Conservation (phyloP, 2,888 invertebrate species). For the Philereme vetulata region DNA sequence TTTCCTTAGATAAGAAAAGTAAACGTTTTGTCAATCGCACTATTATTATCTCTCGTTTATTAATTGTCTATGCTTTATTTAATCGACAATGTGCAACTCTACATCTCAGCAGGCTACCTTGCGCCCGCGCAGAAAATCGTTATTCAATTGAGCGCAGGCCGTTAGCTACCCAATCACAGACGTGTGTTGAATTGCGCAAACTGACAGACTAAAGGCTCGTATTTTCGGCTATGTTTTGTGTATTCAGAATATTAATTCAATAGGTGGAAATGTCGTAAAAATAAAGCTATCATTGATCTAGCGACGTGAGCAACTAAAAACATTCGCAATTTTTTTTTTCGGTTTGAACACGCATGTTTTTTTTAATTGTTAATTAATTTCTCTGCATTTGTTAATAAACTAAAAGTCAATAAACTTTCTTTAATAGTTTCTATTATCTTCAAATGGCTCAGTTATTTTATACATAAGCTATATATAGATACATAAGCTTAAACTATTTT, state of each 20-base stretch:
- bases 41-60: too few species aligned
- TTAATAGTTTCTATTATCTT: too few species aligned
- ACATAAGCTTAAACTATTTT: too few species aligned
- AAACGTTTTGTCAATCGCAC: too few species aligned
- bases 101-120: conserved; percentile 22
- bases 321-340: too few species aligned
- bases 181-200: conserved; percentile 54
- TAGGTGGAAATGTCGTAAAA: conserved; percentile 14
- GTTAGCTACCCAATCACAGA: conserved; percentile 60
- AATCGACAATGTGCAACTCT: neutral
- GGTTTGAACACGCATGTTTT: too few species aligned
- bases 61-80: neutral
- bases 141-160: conserved; percentile 67
- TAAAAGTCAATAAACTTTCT: too few species aligned
- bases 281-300: conserved; percentile 32
- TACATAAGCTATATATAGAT: too few species aligned
- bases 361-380: too few species aligned
- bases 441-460: too few species aligned
- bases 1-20: too few species aligned
- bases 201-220: conserved; percentile 10
- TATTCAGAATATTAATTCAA: conserved; percentile 22
- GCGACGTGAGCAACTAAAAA: conserved; percentile 16
- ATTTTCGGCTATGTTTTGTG: conserved; percentile 20
- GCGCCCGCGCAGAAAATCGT: conserved; percentile 59
- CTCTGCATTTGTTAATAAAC: too few species aligned